Base-by-base conservation (phyloP, 2,797 vertebrate species). In the Coccyzus lansbergi region DNA sequence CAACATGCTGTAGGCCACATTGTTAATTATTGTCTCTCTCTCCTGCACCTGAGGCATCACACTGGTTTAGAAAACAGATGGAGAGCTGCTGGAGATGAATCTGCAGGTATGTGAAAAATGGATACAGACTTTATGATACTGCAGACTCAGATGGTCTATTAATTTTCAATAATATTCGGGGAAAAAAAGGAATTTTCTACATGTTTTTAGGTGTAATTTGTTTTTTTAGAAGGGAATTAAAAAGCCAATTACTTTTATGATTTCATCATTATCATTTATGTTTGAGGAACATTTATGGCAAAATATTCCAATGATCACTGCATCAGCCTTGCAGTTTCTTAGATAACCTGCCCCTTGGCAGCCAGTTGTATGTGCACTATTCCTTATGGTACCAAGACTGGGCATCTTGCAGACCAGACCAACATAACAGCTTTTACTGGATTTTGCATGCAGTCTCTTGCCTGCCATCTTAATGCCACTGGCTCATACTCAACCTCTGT, bases 21-120 rank as follows among this genome's bases (percentile, higher is more conserved):
- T 96, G 95, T 96, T 97, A 97, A 96, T 98, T 95, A 96, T 42
- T 95, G 82, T 86, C 88, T 83, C 88, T 93, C 81, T 96, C 79
- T 70, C 91, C 67, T 94, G 74, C 64, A 92, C 85, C 94, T 72
- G 84, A 55, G 87, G 92, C 93, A 85, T 79, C 85, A 48, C 62
- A 85, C 42, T 84, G 93, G 33, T 79, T 93, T 85, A 93, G 62
- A 86, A 95, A 96, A 94, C 94, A 96, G 96, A 97, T 96, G 95
- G 94, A 95, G 83, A 93, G 85, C 94, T 96, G 94, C 85, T 96
- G 94, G 94, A 94, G 94, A 78, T 93, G 64, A 93, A 96, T 55
- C 92, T 76, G 80, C 90, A 94, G 93, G 93, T 96, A 93, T 38
- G 59, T 84, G 70, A 86, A 93, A 86, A 94, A 83, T 20, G 7